Conservation (phyloP, 2,113 vertebrate species). For the Candoia aspera region DNA sequence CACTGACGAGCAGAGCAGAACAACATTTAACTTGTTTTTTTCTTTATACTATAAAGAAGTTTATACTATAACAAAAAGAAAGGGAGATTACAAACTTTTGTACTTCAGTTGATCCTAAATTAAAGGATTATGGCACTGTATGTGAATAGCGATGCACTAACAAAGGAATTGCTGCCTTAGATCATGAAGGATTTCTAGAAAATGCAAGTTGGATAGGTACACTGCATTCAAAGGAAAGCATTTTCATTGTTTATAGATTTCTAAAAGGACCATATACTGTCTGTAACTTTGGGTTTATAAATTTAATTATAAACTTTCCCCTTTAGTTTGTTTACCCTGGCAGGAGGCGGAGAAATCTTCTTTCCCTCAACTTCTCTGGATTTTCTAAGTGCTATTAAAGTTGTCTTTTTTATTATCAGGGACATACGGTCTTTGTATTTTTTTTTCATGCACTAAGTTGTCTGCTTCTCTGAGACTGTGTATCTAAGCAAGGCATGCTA, state of each 20-base stretch:
- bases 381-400: background rate
- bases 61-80: no score
- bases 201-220: background rate
- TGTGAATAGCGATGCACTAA: accelerated
- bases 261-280: background rate
- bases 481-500: background rate
- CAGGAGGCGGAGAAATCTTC: background rate
- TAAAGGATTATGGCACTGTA: no score
- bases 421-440: background rate
- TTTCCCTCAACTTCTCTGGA: background rate
- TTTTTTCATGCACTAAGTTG: background rate
- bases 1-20: accelerated
- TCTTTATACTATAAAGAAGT: accelerated
- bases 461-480: background rate
- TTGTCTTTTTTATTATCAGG: background rate
- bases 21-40: background rate
- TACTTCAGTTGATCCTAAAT: accelerated
- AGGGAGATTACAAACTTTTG: accelerated
- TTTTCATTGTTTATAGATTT: background rate
- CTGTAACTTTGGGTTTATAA: background rate
- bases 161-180: accelerated
- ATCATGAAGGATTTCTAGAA: background rate
- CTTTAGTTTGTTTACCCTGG: background rate
- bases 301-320: background rate
- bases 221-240: background rate